phyloP scores from a whole-genome alignment of 2,113 vertebrate species.

The Lanius ludovicianus region DNA sequence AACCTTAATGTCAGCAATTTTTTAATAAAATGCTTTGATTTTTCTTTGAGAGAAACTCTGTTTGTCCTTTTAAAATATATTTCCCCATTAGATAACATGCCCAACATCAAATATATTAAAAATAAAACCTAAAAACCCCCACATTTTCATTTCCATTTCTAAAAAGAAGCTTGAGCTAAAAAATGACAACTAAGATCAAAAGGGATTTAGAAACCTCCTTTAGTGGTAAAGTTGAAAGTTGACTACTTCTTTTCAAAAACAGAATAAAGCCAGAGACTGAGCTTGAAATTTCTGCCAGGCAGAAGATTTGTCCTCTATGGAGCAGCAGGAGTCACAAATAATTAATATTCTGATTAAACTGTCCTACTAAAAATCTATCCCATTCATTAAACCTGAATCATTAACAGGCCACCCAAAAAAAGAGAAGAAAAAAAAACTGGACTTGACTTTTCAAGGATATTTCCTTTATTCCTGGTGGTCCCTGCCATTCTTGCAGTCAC shows the following conservation, averaged over 20 bases:
- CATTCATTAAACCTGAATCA: not conserved
- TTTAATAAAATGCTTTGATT: not conserved
- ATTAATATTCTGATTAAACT: slow-evolving; percentile 11
- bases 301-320: not conserved
- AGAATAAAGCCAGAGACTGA: not conserved
- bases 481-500: slow-evolving; percentile 34
- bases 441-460: slow-evolving; percentile 22
- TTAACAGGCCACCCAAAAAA: slow-evolving; percentile 32
- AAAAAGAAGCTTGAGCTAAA: not conserved
- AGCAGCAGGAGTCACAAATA: not conserved
- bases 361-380: not conserved
- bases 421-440: not conserved
- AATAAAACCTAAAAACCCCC: not conserved
- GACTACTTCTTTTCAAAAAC: not conserved
- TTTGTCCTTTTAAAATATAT: not conserved
- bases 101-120: not conserved
- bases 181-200: not conserved
- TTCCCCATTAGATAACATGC: not conserved
- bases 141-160: not conserved
- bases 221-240: not conserved
- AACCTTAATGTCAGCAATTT: not conserved
- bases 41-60: not conserved
- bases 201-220: not conserved
- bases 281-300: not conserved
- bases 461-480: slow-evolving; percentile 61